These are phyloP conservation scores for Drosophila niveifrons DNA, from an alignment of 2,888 invertebrate species.

Conservation along the genomic window DNA sequence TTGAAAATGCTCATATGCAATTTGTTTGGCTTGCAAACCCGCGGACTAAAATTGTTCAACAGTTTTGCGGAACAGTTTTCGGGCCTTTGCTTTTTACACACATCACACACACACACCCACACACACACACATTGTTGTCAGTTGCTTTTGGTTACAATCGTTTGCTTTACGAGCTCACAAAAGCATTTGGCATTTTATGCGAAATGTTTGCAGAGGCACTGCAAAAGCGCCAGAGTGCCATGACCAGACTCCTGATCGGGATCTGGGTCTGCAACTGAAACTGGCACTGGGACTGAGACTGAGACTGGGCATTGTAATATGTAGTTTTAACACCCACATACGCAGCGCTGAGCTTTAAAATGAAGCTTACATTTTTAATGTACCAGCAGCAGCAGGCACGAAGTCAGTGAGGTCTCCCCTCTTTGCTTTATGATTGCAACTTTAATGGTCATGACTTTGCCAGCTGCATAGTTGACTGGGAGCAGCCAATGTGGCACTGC, in stretches of 20 bases:
- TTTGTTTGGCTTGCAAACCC: conserved; percentile 61
- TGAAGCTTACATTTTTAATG: conserved; percentile 74
- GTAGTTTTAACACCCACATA: conserved; percentile 13
- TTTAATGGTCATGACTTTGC: conserved; percentile 60
- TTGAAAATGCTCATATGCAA: conserved; percentile 76
- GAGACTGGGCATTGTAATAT: conserved; percentile 46
- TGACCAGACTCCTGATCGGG: conserved; percentile 36
- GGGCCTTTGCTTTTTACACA: conserved; percentile 7
- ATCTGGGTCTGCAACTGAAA: conserved; percentile 41
- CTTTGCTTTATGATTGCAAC: conserved; percentile 62
- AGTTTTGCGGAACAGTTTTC: conserved; percentile 55
- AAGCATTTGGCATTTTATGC: conserved; percentile 74
- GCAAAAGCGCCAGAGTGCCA: conserved; percentile 35
- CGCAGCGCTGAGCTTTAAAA: conserved; percentile 49
- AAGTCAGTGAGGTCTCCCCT: conserved; percentile 34
- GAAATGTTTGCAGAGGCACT: conserved; percentile 63
- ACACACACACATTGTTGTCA: conserved; percentile 55
- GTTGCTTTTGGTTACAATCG: conserved; percentile 65
- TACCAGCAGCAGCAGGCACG: conserved; percentile 30
- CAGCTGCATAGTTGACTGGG: background rate
- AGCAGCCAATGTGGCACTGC: no score
- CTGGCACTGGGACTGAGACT: conserved; percentile 42
- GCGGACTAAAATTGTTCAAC: conserved; percentile 54
- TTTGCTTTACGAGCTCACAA: conserved; percentile 72
- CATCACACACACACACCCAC: background rate